Conservation (phyloP, 2,888 invertebrate species). For the Drosophila testacea region DNA sequence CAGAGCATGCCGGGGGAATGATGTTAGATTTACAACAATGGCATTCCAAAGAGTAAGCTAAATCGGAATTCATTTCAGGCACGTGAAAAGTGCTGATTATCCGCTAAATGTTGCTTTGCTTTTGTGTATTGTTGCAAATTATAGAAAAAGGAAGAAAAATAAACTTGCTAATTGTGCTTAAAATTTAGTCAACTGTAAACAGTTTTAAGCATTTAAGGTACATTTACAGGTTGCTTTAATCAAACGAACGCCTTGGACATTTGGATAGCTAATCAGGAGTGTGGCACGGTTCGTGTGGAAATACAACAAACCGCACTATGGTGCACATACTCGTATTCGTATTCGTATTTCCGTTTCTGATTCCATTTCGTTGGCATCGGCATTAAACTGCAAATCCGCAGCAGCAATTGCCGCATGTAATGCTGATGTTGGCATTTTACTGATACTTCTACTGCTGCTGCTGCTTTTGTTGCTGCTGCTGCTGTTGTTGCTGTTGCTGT, state of each 20-base stretch:
- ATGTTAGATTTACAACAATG: slow-evolving; percentile 35
- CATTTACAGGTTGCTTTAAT: slow-evolving; percentile 1
- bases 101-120: slow-evolving; percentile 33
- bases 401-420: slow-evolving; percentile 77
- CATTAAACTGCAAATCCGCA: slow-evolving; percentile 78
- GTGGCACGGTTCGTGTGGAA: slow-evolving; percentile 34
- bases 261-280: slow-evolving; percentile 51
- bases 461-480: slow-evolving; percentile 32
- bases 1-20: slow-evolving; percentile 1
- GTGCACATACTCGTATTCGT: slow-evolving; percentile 26
- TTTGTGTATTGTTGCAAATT: slow-evolving; percentile 17
- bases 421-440: slow-evolving; percentile 78
- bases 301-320: slow-evolving; percentile 36
- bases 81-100: slow-evolving; percentile 70
- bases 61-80: slow-evolving; percentile 67
- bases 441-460: slow-evolving; percentile 39
- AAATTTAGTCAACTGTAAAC: not conserved
- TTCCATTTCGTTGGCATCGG: slow-evolving; percentile 68
- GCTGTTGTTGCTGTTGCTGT: slow-evolving; percentile 21
- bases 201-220: not conserved
- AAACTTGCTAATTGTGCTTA: slow-evolving; percentile 8
- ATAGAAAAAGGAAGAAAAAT: not conserved
- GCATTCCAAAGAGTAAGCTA: slow-evolving; percentile 11
- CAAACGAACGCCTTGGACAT: slow-evolving; percentile 28
- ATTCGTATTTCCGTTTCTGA: slow-evolving; percentile 46